phyloP scores from a whole-genome alignment of 2,797 vertebrate genomes.

The Sebastes hubbsi region DNA sequence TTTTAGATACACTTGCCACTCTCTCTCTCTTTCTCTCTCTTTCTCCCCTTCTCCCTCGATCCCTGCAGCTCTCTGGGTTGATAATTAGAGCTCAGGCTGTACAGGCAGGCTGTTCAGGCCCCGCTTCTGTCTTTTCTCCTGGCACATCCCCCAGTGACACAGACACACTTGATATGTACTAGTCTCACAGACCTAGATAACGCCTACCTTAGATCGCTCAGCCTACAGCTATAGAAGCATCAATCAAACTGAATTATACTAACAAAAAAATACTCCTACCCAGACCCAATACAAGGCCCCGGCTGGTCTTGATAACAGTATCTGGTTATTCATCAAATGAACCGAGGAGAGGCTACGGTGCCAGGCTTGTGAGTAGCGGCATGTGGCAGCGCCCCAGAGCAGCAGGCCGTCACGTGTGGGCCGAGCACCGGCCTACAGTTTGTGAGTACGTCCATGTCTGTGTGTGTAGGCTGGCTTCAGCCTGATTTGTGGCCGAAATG shows the following conservation, averaged over 20 bases:
- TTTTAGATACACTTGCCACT: slow-evolving; percentile 45
- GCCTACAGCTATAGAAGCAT: neutral
- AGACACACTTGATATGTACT: slow-evolving; percentile 18
- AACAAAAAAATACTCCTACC: neutral
- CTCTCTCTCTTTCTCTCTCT: neutral
- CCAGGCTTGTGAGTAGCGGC: slow-evolving; percentile 50
- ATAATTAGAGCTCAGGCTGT: slow-evolving; percentile 65
- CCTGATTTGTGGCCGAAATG: slow-evolving; percentile 66
- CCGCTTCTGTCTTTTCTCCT: slow-evolving; percentile 32
- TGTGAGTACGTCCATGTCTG: neutral
- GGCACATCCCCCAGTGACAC: slow-evolving; percentile 33
- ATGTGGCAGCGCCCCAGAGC: slow-evolving; percentile 56
- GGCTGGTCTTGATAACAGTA: neutral
- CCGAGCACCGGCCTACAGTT: slow-evolving; percentile 25
- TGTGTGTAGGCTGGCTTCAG: slow-evolving; percentile 9
- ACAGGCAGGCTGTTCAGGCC: slow-evolving; percentile 32
- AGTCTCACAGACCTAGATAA: slow-evolving; percentile 13
- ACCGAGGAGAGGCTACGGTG: neutral
- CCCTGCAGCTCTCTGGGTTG: slow-evolving; percentile 39
- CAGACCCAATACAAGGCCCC: neutral
- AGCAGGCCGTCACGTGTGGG: slow-evolving; percentile 50
- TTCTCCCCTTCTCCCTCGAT: slow-evolving; percentile 15
- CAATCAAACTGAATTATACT: neutral
- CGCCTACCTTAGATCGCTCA: neutral
- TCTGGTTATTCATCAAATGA: slow-evolving; percentile 22